Base-by-base conservation (phyloP, 2,888 invertebrate genomes). In the Torymus aiolomorphi region DNA sequence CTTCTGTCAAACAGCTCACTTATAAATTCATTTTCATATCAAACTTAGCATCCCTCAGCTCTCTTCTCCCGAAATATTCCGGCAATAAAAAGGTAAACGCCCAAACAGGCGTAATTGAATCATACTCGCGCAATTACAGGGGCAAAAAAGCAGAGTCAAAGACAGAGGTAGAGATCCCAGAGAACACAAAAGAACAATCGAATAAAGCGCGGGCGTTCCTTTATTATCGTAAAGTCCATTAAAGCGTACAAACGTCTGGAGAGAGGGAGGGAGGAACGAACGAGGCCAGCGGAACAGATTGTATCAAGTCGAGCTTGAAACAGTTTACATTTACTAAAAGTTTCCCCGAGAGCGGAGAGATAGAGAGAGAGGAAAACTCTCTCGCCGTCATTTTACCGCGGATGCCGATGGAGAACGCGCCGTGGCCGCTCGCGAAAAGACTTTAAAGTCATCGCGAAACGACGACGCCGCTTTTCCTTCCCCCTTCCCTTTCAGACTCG, bases 291-390 rank as follows among this genome's bases (percentile, higher is more conserved):
- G 77, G 76, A 77, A 79, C 78, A 84, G 84, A 86, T 86, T 84
- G 84, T 83, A 86, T 85, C 85, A 85, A 85, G 84, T 87, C 85
- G 83, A 85, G 85, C 85, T 84, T 84, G 86, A 87, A 88, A 85
- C 85, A 83, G 86, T 88, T 88, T 86, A 87, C 87, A 87, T 87
- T 88, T 87, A 86, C 84, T 85, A 84, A 88, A 86, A 87, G 86
- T 87, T 87, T 86, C 84, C 85, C 85, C 85, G 61, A 20, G 18
- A 59, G 59, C 16, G 4, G 16, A 18, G 59, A 31, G 16, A 59
- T 18, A 16, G 16, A 24, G 62, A 13, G 14, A 12, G 31, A 14
- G 49, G 84, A 83, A 84, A 87, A 87, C 86, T 85, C 85, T 85
- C 85, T 87, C 84, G 83, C 82, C 83, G 86, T 86, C 85, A 86